Conservation (phyloP, 2,888 invertebrate genomes). For the Netelia inedita region DNA sequence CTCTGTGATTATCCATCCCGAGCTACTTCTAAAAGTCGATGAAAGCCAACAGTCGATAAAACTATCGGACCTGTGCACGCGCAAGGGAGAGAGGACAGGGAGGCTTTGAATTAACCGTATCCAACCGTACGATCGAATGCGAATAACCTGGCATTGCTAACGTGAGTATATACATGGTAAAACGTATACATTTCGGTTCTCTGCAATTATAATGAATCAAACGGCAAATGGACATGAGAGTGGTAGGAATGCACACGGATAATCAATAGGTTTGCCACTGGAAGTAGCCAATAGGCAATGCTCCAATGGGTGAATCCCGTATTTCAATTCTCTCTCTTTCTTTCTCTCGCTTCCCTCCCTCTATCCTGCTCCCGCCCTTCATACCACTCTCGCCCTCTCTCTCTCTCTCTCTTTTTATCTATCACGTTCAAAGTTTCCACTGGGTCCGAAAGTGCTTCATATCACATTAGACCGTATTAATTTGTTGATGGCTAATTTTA, state of each 20-base stretch:
- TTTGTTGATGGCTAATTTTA: slow-evolving; percentile 67
- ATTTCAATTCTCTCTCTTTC: slow-evolving; percentile 66
- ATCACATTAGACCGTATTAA: slow-evolving; percentile 56
- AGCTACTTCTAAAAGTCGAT: slow-evolving; percentile 3
- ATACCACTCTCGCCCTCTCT: not conserved
- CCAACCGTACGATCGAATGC: slow-evolving; percentile 23
- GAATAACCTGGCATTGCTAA: not conserved
- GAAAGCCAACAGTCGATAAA: not conserved
- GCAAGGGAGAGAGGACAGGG: not conserved
- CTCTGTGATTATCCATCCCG: not conserved
- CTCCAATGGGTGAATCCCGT: slow-evolving; percentile 59
- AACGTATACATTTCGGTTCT: slow-evolving; percentile 28
- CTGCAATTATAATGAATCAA: slow-evolving; percentile 69
- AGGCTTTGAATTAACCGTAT: slow-evolving; percentile 24
- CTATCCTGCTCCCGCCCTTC: not conserved
- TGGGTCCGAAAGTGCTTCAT: slow-evolving; percentile 17
- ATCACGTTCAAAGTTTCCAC: not conserved
- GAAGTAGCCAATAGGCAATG: slow-evolving; percentile 63
- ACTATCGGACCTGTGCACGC: not conserved
- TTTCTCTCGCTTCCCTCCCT: not conserved
- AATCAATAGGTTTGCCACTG: slow-evolving; percentile 69
- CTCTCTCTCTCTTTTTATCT: not conserved
- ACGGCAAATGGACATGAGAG: slow-evolving; percentile 61
- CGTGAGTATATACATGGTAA: not conserved
- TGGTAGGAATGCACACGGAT: slow-evolving; percentile 56